Conservation (phyloP, 2,888 invertebrate genomes). For the Ophraella communa region DNA sequence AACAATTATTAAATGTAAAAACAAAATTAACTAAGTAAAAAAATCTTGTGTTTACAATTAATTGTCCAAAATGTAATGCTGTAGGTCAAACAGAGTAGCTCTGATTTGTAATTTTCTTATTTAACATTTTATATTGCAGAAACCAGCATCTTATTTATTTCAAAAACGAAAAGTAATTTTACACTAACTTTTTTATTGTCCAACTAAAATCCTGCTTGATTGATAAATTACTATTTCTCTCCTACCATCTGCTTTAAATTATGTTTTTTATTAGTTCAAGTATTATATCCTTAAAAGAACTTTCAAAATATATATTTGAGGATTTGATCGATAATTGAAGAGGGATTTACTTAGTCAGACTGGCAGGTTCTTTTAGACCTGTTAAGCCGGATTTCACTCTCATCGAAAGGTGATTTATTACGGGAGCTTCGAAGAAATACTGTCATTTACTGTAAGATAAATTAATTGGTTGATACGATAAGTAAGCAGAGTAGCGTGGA, state of each 20-base stretch:
- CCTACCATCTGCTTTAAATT: neutral
- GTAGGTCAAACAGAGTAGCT: too few species aligned
- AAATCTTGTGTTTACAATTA: too few species aligned
- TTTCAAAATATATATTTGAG: constrained; percentile 5
- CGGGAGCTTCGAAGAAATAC: constrained; percentile 27
- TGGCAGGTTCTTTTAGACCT: constrained; percentile 40
- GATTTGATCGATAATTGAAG: constrained; percentile 31
- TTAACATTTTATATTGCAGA: too few species aligned
- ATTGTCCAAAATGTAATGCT: too few species aligned
- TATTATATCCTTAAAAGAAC: neutral
- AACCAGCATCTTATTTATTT: too few species aligned
- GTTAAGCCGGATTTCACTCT: constrained; percentile 37
- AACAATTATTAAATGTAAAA: too few species aligned
- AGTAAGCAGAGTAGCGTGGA: constrained; percentile 7
- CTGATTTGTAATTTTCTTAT: too few species aligned
- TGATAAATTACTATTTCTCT: neutral
- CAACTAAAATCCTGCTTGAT: neutral
- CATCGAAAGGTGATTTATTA: constrained; percentile 35
- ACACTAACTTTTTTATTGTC: too few species aligned
- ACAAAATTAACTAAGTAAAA: too few species aligned
- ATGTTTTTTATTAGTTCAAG: neutral
- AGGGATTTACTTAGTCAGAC: constrained; percentile 40
- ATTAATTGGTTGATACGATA: constrained; percentile 33
- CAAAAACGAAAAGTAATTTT: too few species aligned
- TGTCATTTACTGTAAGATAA: constrained; percentile 33